These are phyloP conservation scores for Rotaria socialis DNA, from an alignment of 2,888 invertebrate genomes.

Conservation along the genomic window DNA sequence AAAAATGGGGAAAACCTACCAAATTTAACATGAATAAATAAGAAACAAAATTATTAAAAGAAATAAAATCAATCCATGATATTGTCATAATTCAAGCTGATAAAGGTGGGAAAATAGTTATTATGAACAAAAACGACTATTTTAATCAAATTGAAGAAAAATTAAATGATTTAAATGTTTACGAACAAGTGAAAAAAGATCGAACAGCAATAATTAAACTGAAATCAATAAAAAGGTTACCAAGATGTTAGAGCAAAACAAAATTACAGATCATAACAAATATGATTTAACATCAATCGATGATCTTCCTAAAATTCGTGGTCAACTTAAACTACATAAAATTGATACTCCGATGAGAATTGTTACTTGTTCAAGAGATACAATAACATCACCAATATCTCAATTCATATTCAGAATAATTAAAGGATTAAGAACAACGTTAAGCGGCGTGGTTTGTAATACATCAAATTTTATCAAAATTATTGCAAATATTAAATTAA, in stretches of 20 bases:
- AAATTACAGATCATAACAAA: not conserved
- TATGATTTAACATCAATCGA: constrained; percentile 6
- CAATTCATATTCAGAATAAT: not conserved
- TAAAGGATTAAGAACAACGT: constrained; percentile 7
- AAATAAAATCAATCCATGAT: not conserved
- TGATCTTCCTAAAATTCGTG: not conserved
- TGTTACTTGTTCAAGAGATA: constrained; percentile 1
- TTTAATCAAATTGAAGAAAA: not conserved
- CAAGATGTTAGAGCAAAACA: not conserved
- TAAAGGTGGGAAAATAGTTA: not conserved
- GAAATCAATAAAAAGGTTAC: constrained; percentile 7
- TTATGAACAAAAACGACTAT: not conserved
- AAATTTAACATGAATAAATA: not conserved
- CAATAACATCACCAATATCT: constrained; percentile 3
- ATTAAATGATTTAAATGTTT: not conserved
- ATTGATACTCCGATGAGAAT: not conserved
- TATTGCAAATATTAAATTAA: not conserved
- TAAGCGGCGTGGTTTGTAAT: not conserved
- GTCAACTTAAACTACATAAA: not conserved
- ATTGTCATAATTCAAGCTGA: not conserved
- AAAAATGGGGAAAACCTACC: not conserved
- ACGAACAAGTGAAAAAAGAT: not conserved
- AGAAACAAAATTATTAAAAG: not conserved
- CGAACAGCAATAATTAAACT: not conserved
- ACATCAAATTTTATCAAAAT: not conserved